Base-by-base conservation (phyloP, 2,113 vertebrate species). In the Alaudala cheleensis region DNA sequence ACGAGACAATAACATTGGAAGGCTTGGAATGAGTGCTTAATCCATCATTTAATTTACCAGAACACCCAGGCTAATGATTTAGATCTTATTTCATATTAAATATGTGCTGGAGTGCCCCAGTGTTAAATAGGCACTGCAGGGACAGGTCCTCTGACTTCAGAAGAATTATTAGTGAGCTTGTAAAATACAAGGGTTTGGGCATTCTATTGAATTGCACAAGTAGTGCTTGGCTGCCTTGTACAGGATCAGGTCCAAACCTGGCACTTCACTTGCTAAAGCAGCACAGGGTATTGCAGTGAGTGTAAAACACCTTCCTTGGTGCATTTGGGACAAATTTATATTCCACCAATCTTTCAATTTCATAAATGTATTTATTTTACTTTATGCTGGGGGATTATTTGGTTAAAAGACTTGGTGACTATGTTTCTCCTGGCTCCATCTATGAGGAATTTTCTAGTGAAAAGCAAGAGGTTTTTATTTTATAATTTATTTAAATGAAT, bases 341-440 rank as follows among this genome's bases (percentile, higher is more conserved):
- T 39, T 20, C 34, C 42, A 37, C 8, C 4, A 50, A 49, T 12
- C 40, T 62, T 62, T 34, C 9, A 25, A 6, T 50, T 72, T 25
- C 26, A 57, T 5, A 15, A 11, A 1, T 10, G 2, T 33, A 45
- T 7, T 14, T 26, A 11, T 12, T 42, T 72, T 8, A 5, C 6
- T 70, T 81, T 26, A 2, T 71, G 10, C 42, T 34, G 17, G 24
- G 37, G 19, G 4, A 40, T 4, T 37, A 49, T 78, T 78, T 33
- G 16, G 11, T 42, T 54, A 13, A 83, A 83, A 21, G 1, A 3
- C 1, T 40, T 39, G 20, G 2, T 37, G 40, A 5, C 4, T 0
- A 12, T 22, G 85, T 62, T 57, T 54, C 37, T 37, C 6, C 11
- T 33, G 6, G 6, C 14, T 92, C 19, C 2, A 2, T 54, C 69